A percentile compares a stretch with the other conserved stretches of the same genome.
phyloP scores from a whole-genome alignment of 92 coral and sea anemone genomes.

The Parazoanthus darwini region DNA sequence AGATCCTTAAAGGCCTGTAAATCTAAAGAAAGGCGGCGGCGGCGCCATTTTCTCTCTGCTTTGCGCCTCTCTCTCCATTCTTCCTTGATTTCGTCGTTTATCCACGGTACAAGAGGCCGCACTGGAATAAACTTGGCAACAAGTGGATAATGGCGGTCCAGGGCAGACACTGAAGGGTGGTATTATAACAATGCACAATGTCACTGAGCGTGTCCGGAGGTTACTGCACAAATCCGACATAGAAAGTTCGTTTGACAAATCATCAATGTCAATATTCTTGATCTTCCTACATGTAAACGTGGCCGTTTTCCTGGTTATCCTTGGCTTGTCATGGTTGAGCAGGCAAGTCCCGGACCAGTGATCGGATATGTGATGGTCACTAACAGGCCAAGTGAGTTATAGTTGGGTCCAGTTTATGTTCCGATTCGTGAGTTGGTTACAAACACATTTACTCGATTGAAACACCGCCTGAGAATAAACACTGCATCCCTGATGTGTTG shows the following conservation, averaged over 20 bases:
- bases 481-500: too few relatives aligned
- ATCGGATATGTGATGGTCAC: neutral
- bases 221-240: neutral
- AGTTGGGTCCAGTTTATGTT: too few relatives aligned
- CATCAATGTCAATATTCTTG: neutral
- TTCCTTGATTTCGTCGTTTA: constrained; percentile 39
- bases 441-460: too few relatives aligned
- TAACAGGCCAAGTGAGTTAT: too few relatives aligned
- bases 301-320: too few relatives aligned
- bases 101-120: constrained; percentile 44
- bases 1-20: too few relatives aligned
- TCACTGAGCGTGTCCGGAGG: too few relatives aligned
- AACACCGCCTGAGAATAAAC: too few relatives aligned
- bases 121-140: neutral
- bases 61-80: constrained; percentile 26
- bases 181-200: too few relatives aligned
- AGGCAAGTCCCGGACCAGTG: constrained; percentile 25
- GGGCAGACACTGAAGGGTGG: neutral
- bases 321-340: neutral
- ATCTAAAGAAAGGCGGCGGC: too few relatives aligned
- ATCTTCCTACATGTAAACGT: too few relatives aligned
- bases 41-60: neutral
- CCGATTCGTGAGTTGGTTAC: too few relatives aligned
- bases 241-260: constrained; percentile 33
- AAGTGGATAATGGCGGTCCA: constrained; percentile 41